Percentiles rank a stretch among this genome's conserved stretches.
Evolutionary conservation across 2,888 invertebrate species (phyloP).

Genomic region (Stictocephala bisonia): DNA sequence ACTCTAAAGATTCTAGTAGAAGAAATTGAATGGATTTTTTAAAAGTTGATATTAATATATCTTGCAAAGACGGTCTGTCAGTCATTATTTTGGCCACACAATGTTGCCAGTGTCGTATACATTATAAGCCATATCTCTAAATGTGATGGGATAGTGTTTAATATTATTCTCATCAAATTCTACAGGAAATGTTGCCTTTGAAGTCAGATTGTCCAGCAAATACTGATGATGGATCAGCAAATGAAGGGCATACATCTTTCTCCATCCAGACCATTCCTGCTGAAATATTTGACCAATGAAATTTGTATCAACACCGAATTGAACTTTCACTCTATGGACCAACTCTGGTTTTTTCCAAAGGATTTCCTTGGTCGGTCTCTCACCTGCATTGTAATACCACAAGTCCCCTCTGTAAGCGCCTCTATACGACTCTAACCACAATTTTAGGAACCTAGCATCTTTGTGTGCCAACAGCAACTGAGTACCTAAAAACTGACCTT

Average conservation of each 20-base stretch:
- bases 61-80: too few species aligned
- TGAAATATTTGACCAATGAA: slow-evolving; percentile 57
- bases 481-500: slow-evolving; percentile 35
- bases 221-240: slow-evolving; percentile 62
- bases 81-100: neutral
- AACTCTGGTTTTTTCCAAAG: slow-evolving; percentile 61
- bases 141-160: slow-evolving; percentile 25
- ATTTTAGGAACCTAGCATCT: slow-evolving; percentile 60
- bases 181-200: slow-evolving; percentile 41
- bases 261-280: slow-evolving; percentile 60
- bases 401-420: slow-evolving; percentile 53
- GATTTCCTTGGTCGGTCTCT: slow-evolving; percentile 62
- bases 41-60: too few species aligned
- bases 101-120: slow-evolving; percentile 26
- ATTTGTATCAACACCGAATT: slow-evolving; percentile 63
- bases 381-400: slow-evolving; percentile 65
- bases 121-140: slow-evolving; percentile 45
- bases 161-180: slow-evolving; percentile 41
- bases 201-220: slow-evolving; percentile 9
- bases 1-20: too few species aligned
- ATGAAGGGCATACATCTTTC: slow-evolving; percentile 62
- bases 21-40: too few species aligned
- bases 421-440: slow-evolving; percentile 60
- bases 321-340: slow-evolving; percentile 62
- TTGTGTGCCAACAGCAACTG: slow-evolving; percentile 55